Evolutionary conservation across 2,113 vertebrate genomes (phyloP).

Genomic region (Sturnus vulgaris): DNA sequence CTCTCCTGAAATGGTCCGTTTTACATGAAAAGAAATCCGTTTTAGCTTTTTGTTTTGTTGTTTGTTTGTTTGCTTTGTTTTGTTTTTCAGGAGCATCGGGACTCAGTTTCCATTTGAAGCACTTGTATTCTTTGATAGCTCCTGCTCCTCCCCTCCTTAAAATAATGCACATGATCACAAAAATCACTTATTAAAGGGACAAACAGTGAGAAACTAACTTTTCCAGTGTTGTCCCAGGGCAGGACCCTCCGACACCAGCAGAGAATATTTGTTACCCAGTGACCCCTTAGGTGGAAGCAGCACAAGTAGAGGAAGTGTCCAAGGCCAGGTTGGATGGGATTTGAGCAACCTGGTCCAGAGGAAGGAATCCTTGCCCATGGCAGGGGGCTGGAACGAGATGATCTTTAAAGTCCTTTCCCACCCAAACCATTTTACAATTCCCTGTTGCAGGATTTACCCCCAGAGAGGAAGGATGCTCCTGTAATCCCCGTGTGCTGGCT

Average conservation of each 20-base stretch:
- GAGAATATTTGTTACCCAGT: neutral
- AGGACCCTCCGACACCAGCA: neutral
- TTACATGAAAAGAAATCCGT: neutral
- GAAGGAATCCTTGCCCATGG: neutral
- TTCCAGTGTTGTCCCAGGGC: neutral
- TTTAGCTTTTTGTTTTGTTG: neutral
- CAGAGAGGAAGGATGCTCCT: neutral
- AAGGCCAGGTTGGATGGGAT: neutral
- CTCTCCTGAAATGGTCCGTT: neutral
- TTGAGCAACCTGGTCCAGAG: neutral
- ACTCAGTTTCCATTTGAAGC: neutral
- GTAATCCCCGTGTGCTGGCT: neutral
- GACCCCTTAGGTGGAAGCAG: neutral
- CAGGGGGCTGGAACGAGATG: rapidly evolving
- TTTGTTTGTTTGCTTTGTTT: neutral
- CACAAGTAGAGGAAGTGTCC: neutral
- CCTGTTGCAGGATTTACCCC: neutral
- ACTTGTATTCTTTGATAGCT: neutral
- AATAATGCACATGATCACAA: neutral
- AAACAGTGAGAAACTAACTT: neutral
- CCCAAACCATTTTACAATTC: neutral
- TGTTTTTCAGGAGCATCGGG: neutral
- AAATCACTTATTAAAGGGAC: neutral
- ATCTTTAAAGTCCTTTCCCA: neutral
- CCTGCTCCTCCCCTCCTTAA: neutral